Base-by-base conservation (phyloP, 2,888 invertebrate genomes). In the Caenorhabditis imperialis region DNA sequence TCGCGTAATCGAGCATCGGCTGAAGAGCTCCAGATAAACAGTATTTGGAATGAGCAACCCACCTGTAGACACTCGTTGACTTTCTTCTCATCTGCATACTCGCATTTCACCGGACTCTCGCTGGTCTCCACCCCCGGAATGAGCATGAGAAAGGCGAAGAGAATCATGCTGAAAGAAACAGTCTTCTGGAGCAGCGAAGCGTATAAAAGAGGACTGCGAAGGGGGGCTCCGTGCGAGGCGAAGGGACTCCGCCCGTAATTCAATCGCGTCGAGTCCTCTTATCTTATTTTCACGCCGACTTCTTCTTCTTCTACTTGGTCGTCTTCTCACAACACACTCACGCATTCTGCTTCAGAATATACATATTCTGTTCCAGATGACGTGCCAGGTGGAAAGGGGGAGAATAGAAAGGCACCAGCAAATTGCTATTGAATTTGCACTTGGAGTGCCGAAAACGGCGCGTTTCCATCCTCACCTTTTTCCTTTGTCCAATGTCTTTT, bases 1-100 rank as follows among this genome's bases (percentile, higher is more conserved):
- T 77, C 8, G 86, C 86, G 61, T 84, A 86, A 35, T 79, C 75
- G 14, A 86, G 79, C 79, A 86, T 86, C 16, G 86, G 86, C 82
- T 85, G 75, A n/a, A 23, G n/a, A 25, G 40, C n/a, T 20, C 22
- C 22, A 0, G 0, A n/a, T n/a, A n/a, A n/a, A n/a, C n/a, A n/a
- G n/a, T n/a, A n/a, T n/a, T n/a, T n/a, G 23, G 23, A 4, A 6
- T 22, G 14, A 23, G 18, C 2, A 48, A 62, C 69, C 30, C 27
- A 79, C 82, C 80, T 82, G 82, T 10, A 82, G 60, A 70, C 83
- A 83, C 20, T 72, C 61, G 67, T 71, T 78, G 27, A 83, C 80
- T 30, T 63, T 77, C 42, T 79, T 80, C 67, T 83, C 83, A 25
- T 78, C 78, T 5, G 38, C 14, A 58, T 80, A 82, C 25, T 77